Base-by-base conservation (phyloP, 30 jellyfish, hydroid and myxozoan species). In the Sanderia malayensis region DNA sequence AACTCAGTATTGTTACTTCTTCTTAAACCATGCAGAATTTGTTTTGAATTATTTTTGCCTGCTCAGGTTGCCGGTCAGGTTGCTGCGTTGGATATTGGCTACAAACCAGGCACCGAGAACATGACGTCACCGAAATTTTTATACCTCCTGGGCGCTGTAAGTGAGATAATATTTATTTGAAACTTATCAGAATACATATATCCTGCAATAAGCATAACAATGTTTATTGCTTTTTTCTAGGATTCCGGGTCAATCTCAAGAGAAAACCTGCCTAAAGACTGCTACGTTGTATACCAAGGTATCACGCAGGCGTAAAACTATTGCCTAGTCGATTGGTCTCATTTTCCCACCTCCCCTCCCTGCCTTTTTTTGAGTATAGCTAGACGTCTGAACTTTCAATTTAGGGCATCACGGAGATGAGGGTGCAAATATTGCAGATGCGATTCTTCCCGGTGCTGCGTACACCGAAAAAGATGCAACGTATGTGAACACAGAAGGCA, bases 351-450 rank as follows among this genome's bases (percentile, higher is more conserved):
- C n/a, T n/a, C n/a, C n/a, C n/a, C n/a, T n/a, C n/a, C n/a, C n/a
- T n/a, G n/a, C n/a, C n/a, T n/a, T n/a, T n/a, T n/a, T n/a, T n/a
- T n/a, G n/a, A n/a, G n/a, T n/a, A n/a, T n/a, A n/a, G n/a, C n/a
- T n/a, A n/a, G n/a, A n/a, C n/a, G n/a, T n/a, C n/a, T n/a, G n/a
- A n/a, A n/a, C n/a, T n/a, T n/a, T 37, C 52, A 37, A 37, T 37
- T 6, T 67, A 91, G 98, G 99, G 44, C 95, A 80, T 63, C 99
- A 93, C 71, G 99, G 99, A 2, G 99, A 93, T 60, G 88, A 71
- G 44, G 99, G 99, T 15, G 99, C 99, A 20, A 49, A 58, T 26
- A 57, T 85, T 17, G 99, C 99, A 15, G 95, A 93, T 47, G 92
- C 88, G 1, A 75, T 93, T 13, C 72, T 93, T 20, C 99, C 99